phyloP scores from a whole-genome alignment of 2,888 invertebrate species.

The Chaitophorus viminalis region DNA sequence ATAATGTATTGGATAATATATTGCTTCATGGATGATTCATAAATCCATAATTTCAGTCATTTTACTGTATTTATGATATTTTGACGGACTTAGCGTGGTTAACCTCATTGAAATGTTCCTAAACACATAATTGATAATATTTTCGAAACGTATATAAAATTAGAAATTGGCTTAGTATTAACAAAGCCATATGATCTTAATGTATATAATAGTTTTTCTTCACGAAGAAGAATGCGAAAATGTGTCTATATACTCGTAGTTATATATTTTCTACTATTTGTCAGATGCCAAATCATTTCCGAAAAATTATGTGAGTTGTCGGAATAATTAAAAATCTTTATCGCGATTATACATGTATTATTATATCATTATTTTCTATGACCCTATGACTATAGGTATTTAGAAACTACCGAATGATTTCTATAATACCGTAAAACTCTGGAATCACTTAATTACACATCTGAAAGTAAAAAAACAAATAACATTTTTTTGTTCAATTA shows the following conservation, averaged over 20 bases:
- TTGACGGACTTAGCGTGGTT: background rate
- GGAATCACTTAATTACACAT: conserved; percentile 23
- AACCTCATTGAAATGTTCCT: background rate
- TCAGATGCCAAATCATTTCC: background rate
- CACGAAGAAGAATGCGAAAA: background rate
- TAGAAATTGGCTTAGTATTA: background rate
- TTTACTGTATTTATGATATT: background rate
- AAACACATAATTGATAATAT: background rate
- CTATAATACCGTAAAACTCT: conserved; percentile 16
- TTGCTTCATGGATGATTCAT: background rate
- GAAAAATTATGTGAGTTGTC: conserved; percentile 1
- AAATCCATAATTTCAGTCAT: background rate
- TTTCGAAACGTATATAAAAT: background rate
- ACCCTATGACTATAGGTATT: too few species aligned
- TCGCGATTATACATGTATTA: conserved; percentile 27
- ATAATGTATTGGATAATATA: too few species aligned
- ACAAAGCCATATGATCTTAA: background rate
- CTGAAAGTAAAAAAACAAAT: background rate
- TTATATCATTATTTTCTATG: conserved; percentile 32
- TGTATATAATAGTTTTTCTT: background rate
- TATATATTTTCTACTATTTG: background rate
- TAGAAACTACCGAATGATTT: conserved; percentile 23
- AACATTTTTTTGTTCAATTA: conserved; percentile 21
- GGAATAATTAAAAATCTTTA: conserved; percentile 22
- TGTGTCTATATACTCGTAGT: background rate